Evolutionary conservation across 2,797 vertebrate species (phyloP).

Genomic region (Gymnoscopelus microlampas): DNA sequence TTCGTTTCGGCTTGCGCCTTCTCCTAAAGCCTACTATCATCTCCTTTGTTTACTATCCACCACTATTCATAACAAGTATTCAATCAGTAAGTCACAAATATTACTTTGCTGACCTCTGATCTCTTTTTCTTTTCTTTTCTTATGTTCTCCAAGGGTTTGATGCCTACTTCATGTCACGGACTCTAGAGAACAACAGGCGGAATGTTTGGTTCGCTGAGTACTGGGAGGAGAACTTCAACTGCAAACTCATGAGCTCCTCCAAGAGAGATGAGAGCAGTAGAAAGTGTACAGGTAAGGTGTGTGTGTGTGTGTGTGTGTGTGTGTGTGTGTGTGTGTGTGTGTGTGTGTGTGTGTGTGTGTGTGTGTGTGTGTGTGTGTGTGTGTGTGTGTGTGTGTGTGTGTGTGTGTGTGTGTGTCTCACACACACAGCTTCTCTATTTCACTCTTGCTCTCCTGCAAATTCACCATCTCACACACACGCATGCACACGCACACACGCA

Average conservation of each 20-base stretch:
- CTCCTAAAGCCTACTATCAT: too few species aligned
- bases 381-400: constrained; percentile 1
- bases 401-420: constrained; percentile 1
- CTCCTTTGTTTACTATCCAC: too few species aligned
- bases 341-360: constrained; percentile 5
- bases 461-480: background rate
- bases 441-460: background rate
- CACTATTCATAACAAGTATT: too few species aligned
- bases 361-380: constrained; percentile 3
- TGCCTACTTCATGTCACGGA: constrained; percentile 90
- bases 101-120: background rate
- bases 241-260: constrained; percentile 94
- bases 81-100: too few species aligned
- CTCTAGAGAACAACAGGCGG: constrained; percentile 94
- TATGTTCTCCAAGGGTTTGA: constrained; percentile 86
- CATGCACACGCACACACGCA: too few species aligned
- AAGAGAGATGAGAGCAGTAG: constrained; percentile 92
- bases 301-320: background rate
- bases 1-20: too few species aligned
- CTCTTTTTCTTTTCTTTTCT: constrained; percentile 28
- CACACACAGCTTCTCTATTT: background rate
- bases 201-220: constrained; percentile 98
- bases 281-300: constrained; percentile 90
- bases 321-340: background rate
- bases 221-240: constrained; percentile 99